Base-by-base conservation (phyloP, 2,888 invertebrate species). In the Tetragnatha montana region DNA sequence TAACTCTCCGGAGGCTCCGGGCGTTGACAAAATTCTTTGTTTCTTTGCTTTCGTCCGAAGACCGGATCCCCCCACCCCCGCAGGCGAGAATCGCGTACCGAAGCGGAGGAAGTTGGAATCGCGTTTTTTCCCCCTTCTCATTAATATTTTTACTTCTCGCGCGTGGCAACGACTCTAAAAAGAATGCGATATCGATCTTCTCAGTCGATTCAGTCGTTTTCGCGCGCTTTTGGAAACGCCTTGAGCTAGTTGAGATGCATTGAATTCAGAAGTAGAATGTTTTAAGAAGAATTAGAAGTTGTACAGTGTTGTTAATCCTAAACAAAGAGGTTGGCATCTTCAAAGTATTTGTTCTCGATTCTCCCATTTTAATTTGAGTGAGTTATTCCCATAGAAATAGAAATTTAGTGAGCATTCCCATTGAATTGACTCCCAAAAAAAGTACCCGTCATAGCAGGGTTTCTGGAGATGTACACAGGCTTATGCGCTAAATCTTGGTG, bases 111-210 rank as follows among this genome's bases (percentile, higher is more conserved):
- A 76, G 69, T 86, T 73, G 8, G 68, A 80, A 86, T 75, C 70
- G 12, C 21, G 60, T 81, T 75, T 87, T 75, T 81, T 84, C 81
- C 87, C n/a, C 69, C 87, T 87, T 81, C 81, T 87, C 81, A 87
- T 81, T 75, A 81, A 81, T 81, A 87, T 87, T 87, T 81, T 81
- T 75, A 87, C 75, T 75, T 81, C 50, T 81, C 75, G 14, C 79
- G 35, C 49, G 69, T 79, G 78, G 85, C 79, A 79, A 50, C 79
- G 50, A 19, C 71, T 60, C 71, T 19, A 79, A 85, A 85, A 51
- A 78, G 85, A 69, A 78, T 71, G 78, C 78, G 79, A 85, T 85
- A 85, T 85, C 73, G 85, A 85, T 85, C 79, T 78, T 8, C 71
- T n/a, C n/a, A n/a, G n/a, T 69, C 68, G 35, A 73, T 22, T 21